Evolutionary conservation across 2,797 vertebrate species (phyloP).

Genomic region (Rhinoraja longicauda): DNA sequence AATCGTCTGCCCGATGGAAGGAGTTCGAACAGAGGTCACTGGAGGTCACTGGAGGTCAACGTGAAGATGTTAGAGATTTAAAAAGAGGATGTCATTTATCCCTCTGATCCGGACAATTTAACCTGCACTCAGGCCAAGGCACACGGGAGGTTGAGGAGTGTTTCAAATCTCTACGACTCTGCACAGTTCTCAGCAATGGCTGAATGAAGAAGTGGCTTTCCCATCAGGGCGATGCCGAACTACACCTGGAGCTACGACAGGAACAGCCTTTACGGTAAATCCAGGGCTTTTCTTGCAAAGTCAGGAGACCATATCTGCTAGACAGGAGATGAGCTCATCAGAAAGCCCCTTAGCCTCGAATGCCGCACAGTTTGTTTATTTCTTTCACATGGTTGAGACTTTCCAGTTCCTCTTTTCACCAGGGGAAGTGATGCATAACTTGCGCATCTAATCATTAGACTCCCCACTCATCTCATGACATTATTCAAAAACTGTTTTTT

Average conservation of each 20-base stretch:
- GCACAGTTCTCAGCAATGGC: background rate
- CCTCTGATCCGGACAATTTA: background rate
- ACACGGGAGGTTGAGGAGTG: background rate
- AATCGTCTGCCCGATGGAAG: no score
- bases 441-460: background rate
- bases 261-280: background rate
- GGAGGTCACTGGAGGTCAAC: background rate
- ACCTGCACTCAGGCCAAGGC: background rate
- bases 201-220: background rate
- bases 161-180: background rate
- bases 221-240: background rate
- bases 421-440: background rate
- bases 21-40: no score
- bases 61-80: background rate
- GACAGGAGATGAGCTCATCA: background rate
- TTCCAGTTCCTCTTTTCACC: background rate
- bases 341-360: background rate
- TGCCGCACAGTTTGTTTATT: background rate
- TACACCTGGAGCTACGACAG: background rate
- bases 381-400: background rate
- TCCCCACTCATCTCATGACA: background rate
- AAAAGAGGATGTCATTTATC: background rate
- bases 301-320: background rate
- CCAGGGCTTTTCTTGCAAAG: background rate
- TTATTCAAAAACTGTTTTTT: background rate